phyloP scores from a whole-genome alignment of 2,888 invertebrate genomes.

The Heliconius ethilla region DNA sequence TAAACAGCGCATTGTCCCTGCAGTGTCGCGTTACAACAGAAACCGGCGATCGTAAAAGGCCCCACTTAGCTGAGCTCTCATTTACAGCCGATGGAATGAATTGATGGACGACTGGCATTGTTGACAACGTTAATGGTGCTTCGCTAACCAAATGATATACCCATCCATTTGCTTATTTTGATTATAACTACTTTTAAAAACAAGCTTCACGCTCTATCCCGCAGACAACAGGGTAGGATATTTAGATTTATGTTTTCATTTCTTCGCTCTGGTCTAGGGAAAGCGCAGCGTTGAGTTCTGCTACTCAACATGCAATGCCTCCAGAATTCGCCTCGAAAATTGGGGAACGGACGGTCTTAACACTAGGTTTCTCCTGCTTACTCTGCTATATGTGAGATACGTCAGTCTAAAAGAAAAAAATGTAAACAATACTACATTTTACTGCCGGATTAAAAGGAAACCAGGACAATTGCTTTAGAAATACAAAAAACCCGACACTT shows the following conservation, averaged over 20 bases:
- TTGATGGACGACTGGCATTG: slow-evolving; percentile 19
- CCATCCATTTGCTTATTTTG: background rate
- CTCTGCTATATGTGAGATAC: too few species aligned
- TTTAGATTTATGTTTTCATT: too few species aligned
- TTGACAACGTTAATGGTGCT: slow-evolving; percentile 1
- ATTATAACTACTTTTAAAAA: background rate
- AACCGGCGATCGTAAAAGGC: slow-evolving; percentile 67
- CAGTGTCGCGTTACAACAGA: slow-evolving; percentile 72
- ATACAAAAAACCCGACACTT: slow-evolving; percentile 20
- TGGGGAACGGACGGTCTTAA: too few species aligned
- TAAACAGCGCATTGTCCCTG: slow-evolving; percentile 50
- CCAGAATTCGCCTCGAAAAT: too few species aligned
- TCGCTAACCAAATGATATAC: background rate
- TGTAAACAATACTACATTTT: background rate
- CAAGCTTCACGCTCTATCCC: too few species aligned
- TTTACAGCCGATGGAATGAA: slow-evolving; percentile 46
- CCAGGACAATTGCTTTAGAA: background rate
- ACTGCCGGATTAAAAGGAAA: background rate
- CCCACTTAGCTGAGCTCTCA: slow-evolving; percentile 60
- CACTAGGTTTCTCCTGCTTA: too few species aligned
- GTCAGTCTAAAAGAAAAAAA: background rate
- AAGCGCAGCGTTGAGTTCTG: too few species aligned
- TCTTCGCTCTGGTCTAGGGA: too few species aligned
- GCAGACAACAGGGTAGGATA: too few species aligned
- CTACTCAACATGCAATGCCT: too few species aligned